These are phyloP conservation scores for Mesorhabditis spiculigera DNA, from an alignment of 2,888 invertebrate genomes.

Conservation along the genomic window DNA sequence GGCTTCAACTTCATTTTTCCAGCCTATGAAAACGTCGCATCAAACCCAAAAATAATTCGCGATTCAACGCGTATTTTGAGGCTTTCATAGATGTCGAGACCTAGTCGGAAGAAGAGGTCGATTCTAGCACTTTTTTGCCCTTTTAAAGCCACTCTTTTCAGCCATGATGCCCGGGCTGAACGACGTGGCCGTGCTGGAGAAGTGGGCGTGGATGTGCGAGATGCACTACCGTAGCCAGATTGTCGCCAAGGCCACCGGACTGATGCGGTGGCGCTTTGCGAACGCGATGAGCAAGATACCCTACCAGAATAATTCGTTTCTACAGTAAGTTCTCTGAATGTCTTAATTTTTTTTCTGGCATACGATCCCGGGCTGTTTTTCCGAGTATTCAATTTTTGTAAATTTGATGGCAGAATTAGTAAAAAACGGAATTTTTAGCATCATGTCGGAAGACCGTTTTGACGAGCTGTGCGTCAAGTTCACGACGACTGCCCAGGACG, in stretches of 20 bases:
- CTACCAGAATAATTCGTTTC: background rate
- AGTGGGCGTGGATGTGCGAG: conserved; percentile 3
- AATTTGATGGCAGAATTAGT: too few species aligned
- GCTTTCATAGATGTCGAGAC: too few species aligned
- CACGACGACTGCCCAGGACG: background rate
- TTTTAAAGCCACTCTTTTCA: too few species aligned
- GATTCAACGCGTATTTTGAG: too few species aligned
- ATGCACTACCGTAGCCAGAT: conserved; percentile 1
- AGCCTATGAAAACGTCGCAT: too few species aligned
- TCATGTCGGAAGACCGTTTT: background rate
- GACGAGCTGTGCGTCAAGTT: background rate
- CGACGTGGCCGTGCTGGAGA: background rate
- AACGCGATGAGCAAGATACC: background rate
- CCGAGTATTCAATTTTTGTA: too few species aligned
- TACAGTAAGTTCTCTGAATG: background rate
- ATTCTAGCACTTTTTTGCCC: too few species aligned
- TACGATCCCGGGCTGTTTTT: too few species aligned
- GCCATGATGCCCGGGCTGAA: too few species aligned
- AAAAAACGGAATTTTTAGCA: background rate
- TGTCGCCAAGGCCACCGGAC: background rate
- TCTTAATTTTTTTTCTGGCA: background rate
- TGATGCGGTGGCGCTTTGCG: background rate
- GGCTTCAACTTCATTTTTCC: too few species aligned
- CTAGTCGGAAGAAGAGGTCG: too few species aligned
- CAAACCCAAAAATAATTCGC: too few species aligned